phyloP scores from a whole-genome alignment of 2,797 vertebrate genomes.

The Emydoidea blandingii region DNA sequence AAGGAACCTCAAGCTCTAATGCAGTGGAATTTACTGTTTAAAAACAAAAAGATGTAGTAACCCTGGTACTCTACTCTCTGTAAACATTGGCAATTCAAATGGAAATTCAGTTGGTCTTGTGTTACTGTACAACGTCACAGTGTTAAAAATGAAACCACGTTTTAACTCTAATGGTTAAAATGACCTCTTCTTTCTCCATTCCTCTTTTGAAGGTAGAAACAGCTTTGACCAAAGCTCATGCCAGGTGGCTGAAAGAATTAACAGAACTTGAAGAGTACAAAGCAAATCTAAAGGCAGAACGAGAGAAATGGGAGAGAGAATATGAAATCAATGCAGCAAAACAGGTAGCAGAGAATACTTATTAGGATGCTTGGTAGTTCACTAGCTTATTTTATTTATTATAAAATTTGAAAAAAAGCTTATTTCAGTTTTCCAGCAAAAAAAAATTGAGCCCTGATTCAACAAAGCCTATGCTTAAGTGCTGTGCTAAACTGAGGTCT shows the following conservation, averaged over 20 bases:
- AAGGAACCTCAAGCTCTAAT: not conserved
- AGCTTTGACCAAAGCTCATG: constrained; percentile 87
- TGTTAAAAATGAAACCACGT: not conserved
- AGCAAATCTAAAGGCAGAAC: constrained; percentile 83
- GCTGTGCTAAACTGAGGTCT: not conserved
- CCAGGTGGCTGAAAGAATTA: constrained; percentile 89
- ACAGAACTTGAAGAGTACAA: constrained; percentile 89
- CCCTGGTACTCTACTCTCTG: not conserved
- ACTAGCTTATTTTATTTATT: not conserved
- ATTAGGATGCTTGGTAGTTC: rapidly evolving
- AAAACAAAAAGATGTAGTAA: not conserved
- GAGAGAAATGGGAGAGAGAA: constrained; percentile 86
- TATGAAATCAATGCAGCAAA: constrained; percentile 80
- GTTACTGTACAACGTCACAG: not conserved
- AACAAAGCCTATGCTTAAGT: not conserved
- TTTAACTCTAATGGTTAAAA: not conserved
- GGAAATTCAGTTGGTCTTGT: not conserved
- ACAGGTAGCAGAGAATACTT: constrained; percentile 75
- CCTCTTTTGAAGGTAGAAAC: constrained; percentile 86
- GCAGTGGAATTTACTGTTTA: not conserved
- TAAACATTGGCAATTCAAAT: not conserved
- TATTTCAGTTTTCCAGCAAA: not conserved
- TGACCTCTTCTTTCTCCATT: not conserved
- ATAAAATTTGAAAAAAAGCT: not conserved
- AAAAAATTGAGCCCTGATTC: not conserved